Percentiles rank a stretch among this genome's conserved stretches.
Evolutionary conservation across 2,797 vertebrate genomes (phyloP).

Genomic region (Notamacropus eugenii): DNA sequence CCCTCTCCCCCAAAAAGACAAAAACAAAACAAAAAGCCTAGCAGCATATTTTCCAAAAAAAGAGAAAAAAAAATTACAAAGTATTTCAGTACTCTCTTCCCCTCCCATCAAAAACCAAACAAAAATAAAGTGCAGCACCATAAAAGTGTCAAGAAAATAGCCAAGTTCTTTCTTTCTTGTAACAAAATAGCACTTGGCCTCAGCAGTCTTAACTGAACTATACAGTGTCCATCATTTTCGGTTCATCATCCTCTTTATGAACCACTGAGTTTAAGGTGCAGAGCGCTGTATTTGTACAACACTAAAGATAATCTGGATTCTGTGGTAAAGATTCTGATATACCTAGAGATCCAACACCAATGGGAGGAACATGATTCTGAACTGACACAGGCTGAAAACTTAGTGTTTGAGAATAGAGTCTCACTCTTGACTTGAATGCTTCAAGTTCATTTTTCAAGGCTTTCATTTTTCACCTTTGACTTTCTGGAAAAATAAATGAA

Average conservation of each 20-base stretch:
- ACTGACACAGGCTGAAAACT: conserved; percentile 81
- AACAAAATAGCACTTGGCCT: conserved; percentile 80
- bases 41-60: conserved; percentile 86
- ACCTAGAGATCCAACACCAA: conserved; percentile 87
- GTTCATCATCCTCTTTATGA: conserved; percentile 94
- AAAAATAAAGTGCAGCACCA: conserved; percentile 97
- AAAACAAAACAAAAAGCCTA: conserved; percentile 81
- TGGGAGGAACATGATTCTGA: conserved; percentile 80
- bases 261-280: conserved; percentile 88
- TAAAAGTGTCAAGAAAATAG: conserved; percentile 90
- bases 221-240: conserved; percentile 96
- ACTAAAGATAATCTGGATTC: conserved; percentile 88
- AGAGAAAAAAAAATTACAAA: conserved; percentile 74
- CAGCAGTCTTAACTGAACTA: conserved; percentile 85
- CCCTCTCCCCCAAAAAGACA: neutral
- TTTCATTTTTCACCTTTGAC: conserved; percentile 92
- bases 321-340: conserved; percentile 87
- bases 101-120: conserved; percentile 80
- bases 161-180: conserved; percentile 84
- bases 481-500: conserved; percentile 98
- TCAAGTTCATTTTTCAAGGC: conserved; percentile 96
- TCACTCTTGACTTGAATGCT: conserved; percentile 94
- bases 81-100: conserved; percentile 80
- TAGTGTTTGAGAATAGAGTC: conserved; percentile 85
- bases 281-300: conserved; percentile 86